A percentile compares a stretch with the other conserved stretches of the same genome.
Evolutionary conservation across 2,113 vertebrate species (phyloP).

Genomic region (Monarcha castaneiventris): DNA sequence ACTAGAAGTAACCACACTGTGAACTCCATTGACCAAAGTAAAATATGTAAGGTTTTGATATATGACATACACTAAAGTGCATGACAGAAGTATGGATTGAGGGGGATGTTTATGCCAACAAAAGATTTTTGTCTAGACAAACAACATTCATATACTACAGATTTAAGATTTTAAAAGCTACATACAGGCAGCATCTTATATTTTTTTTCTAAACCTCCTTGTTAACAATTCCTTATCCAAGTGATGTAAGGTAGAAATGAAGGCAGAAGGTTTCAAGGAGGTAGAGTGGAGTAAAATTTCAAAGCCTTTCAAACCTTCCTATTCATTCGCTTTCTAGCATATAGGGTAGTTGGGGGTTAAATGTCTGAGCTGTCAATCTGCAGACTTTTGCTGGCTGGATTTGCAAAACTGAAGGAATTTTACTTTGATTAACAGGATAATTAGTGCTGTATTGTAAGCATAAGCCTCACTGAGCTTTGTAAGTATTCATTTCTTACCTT

Average conservation of each 20-base stretch:
- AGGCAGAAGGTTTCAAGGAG: neutral
- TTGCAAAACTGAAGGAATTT: slow-evolving; percentile 29
- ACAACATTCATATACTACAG: neutral
- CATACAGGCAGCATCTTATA: neutral
- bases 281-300: neutral
- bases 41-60: neutral
- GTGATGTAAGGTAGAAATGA: neutral
- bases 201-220: neutral
- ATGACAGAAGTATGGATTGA: neutral
- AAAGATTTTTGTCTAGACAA: neutral
- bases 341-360: neutral
- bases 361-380: neutral
- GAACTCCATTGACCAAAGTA: neutral
- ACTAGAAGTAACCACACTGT: neutral
- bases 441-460: slow-evolving; percentile 9
- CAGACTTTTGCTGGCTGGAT: neutral
- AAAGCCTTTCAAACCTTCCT: neutral
- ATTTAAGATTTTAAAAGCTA: neutral
- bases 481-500: slow-evolving; percentile 1
- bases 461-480: neutral
- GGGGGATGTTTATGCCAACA: neutral
- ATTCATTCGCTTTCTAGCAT: neutral
- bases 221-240: neutral
- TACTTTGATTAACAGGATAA: slow-evolving; percentile 38
- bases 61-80: neutral